phyloP scores from a whole-genome alignment of 2,888 invertebrate species.

The Polyommatus iphigenia region DNA sequence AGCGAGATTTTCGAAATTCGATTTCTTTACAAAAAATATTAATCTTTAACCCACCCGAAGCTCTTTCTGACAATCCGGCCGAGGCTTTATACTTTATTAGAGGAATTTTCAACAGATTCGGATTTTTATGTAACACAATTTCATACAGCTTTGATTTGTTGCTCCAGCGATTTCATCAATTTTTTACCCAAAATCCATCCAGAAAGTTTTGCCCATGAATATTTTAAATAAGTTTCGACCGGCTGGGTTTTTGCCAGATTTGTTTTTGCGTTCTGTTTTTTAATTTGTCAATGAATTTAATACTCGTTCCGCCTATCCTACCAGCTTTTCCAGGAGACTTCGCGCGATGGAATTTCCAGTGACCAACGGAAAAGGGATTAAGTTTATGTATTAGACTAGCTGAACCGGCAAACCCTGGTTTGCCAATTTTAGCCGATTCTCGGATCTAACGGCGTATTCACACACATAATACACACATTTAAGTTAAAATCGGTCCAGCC shows the following conservation, averaged over 20 bases:
- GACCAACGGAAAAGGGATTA: neutral
- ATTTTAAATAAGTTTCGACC: constrained; percentile 11
- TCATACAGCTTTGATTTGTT: constrained; percentile 16
- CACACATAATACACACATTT: no score
- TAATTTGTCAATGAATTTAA: neutral
- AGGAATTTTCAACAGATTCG: constrained; percentile 14
- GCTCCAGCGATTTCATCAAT: neutral
- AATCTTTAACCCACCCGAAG: neutral
- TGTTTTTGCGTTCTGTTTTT: neutral
- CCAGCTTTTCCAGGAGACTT: neutral
- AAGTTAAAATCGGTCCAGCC: no score
- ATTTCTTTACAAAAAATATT: neutral
- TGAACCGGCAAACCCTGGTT: no score
- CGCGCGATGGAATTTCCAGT: neutral
- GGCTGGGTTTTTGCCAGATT: neutral
- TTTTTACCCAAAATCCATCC: constrained; percentile 1
- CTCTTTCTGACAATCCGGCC: neutral
- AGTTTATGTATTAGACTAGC: no score
- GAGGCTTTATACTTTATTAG: constrained; percentile 18
- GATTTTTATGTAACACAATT: constrained; percentile 21
- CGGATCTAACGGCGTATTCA: no score
- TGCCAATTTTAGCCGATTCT: no score
- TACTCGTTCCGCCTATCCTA: neutral
- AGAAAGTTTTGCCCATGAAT: constrained; percentile 15
- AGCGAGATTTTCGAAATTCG: neutral